Conservation (phyloP, 1,140 invertebrate genomes). For the Globodera rostochiensis region DNA sequence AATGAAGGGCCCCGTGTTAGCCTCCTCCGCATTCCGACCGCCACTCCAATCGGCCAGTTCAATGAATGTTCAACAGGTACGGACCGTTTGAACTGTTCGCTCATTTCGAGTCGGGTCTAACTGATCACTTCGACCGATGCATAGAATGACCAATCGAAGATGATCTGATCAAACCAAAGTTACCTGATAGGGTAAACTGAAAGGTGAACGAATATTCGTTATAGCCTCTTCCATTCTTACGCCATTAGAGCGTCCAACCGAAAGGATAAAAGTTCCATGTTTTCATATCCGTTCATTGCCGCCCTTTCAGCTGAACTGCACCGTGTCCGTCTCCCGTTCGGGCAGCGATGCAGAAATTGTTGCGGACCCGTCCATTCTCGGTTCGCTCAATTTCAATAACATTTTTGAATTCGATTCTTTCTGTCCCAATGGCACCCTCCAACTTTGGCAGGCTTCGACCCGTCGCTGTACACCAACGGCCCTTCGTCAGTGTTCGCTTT, state of each 20-base stretch:
- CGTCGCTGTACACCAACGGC: constrained; percentile 47
- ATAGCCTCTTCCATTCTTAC: neutral
- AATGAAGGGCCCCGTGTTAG: constrained; percentile 26
- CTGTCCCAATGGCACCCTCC: no score
- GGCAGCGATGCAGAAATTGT: constrained; percentile 54
- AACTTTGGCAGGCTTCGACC: constrained; percentile 50
- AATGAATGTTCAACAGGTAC: constrained; percentile 19
- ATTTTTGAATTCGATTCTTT: no score
- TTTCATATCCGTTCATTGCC: neutral
- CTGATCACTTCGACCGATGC: neutral
- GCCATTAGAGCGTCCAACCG: neutral
- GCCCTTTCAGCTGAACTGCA: constrained; percentile 44
- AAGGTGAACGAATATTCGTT: neutral
- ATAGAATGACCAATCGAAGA: no score
- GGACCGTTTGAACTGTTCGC: neutral
- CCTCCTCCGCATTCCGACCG: constrained; percentile 3
- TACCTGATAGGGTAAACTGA: neutral
- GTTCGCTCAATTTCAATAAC: neutral
- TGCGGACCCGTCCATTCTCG: constrained; percentile 26
- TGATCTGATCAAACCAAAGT: neutral
- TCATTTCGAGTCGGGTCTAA: neutral
- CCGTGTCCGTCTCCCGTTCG: constrained; percentile 36
- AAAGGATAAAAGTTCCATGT: no score
- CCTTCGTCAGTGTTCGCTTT: constrained; percentile 20
- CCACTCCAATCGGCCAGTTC: constrained; percentile 20